Evolutionary conservation across 2,888 invertebrate species (phyloP).

Genomic region (Caenorhabditis panamensis): DNA sequence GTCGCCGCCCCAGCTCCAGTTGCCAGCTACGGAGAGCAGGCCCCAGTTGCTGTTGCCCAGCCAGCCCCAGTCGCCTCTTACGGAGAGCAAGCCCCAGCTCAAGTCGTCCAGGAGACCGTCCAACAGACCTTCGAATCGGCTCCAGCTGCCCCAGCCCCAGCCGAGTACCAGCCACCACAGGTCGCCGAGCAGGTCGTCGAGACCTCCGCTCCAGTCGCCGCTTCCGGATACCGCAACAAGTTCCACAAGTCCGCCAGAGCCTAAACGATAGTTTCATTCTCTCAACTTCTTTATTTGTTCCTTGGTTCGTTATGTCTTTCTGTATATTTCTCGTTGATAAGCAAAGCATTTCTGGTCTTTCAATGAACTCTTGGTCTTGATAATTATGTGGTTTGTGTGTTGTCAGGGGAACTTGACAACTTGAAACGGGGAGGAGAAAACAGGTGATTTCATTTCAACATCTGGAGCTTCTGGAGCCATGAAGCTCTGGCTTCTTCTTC

Average conservation of each 20-base stretch:
- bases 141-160: slow-evolving; percentile 42
- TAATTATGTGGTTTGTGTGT: not conserved
- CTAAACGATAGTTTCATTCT: not conserved
- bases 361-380: not conserved
- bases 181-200: slow-evolving; percentile 55
- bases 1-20: slow-evolving; percentile 46
- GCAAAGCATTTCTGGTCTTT: not conserved
- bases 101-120: slow-evolving; percentile 3
- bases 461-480: too few relatives aligned
- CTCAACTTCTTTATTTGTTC: slow-evolving; percentile 2
- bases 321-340: not conserved
- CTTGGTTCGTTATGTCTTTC: slow-evolving; percentile 1
- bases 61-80: slow-evolving; percentile 50
- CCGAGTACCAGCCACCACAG: slow-evolving; percentile 6
- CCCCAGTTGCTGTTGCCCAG: slow-evolving; percentile 30
- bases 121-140: slow-evolving; percentile 48
- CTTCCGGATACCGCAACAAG: slow-evolving; percentile 53
- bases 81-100: slow-evolving; percentile 54
- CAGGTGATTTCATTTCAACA: too few relatives aligned
- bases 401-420: slow-evolving; percentile 10
- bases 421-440: not conserved
- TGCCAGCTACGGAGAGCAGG: slow-evolving; percentile 54
- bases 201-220: slow-evolving; percentile 36
- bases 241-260: slow-evolving; percentile 17
- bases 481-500: too few relatives aligned